Base-by-base conservation (phyloP, 2,113 vertebrate species). In the Anas platyrhynchos region DNA sequence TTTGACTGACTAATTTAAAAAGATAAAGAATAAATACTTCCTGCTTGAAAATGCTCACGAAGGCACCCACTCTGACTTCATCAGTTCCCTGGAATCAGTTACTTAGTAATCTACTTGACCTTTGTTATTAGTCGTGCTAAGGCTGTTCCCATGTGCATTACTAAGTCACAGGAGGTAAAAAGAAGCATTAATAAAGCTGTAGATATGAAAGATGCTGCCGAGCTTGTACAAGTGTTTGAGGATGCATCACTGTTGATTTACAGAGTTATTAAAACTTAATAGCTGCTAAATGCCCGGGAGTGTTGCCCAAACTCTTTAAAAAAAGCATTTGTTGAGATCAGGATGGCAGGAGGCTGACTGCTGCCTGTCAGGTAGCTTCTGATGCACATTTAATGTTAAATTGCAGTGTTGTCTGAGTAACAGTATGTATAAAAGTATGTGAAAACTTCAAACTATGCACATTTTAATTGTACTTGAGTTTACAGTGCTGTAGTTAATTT, bases 71-170 rank as follows among this genome's bases (percentile, higher is more conserved):
- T 76, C 18, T 21, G 55, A 41, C 68, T 96, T 91, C 68, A 69
- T 44, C n/a, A 61, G 62, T 78, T 78, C 83, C 54, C 58, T 38
- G 73, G 72, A 74, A 80, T 65, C 56, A 88, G 32, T 78, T 86
- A 83, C 50, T 91, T 92, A 81, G 76, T 95, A 72, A 81, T 61
- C 43, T 56, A 46, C 61, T 87, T 94, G 75, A 79, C 58, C 90
- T 91, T 82, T 95, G 56, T 74, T 31, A 44, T 68, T 10, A 55
- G 32, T 68, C 5, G 1, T 66, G 41, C 23, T 48, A 79, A 65
- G 68, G 69, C 62, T 41, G 21, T 77, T 83, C 86, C 72, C 72
- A n/a, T 44, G 25, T 77, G 63, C 84, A 41, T 69, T 93, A 66
- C 36, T 77, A 86, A 71, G 29, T 63, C 48, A 54, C 73, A 75